A percentile compares a stretch with the other conserved stretches of the same genome.
These are phyloP conservation scores for Meliscaeva auricollis DNA, from an alignment of 2,888 invertebrate genomes.

Conservation along the genomic window DNA sequence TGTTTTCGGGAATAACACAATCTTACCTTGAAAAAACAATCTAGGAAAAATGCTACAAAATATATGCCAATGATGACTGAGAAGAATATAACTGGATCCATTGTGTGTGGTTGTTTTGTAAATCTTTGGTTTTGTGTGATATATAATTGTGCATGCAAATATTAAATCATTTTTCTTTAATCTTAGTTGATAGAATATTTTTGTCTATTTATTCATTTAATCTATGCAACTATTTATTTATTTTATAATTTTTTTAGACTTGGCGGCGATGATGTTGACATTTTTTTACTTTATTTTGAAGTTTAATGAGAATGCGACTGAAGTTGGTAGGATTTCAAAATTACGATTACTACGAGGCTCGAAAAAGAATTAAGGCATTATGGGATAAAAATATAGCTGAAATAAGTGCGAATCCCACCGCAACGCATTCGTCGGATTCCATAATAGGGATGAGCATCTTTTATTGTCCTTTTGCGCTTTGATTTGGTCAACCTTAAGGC, in stretches of 20 bases:
- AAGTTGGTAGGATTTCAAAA: neutral
- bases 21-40: conserved; percentile 92
- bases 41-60: conserved; percentile 90
- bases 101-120: conserved; percentile 79
- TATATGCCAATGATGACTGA: conserved; percentile 87
- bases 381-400: neutral
- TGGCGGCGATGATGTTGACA: conserved; percentile 63
- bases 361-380: neutral
- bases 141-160: conserved; percentile 30
- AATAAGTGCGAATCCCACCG: too few relatives aligned
- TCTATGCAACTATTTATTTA: neutral
- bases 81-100: conserved; percentile 89
- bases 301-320: neutral
- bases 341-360: neutral
- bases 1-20: neutral
- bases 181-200: conserved; percentile 26
- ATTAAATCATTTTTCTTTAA: conserved; percentile 51
- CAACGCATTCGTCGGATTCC: too few relatives aligned
- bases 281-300: conserved; percentile 37
- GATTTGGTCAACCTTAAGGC: too few relatives aligned
- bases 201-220: conserved; percentile 58
- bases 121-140: conserved; percentile 30
- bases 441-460: too few relatives aligned
- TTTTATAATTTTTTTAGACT: neutral
- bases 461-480: too few relatives aligned